phyloP scores from a whole-genome alignment of 1,140 invertebrate species.

The Stratiolaelaps scimitus region DNA sequence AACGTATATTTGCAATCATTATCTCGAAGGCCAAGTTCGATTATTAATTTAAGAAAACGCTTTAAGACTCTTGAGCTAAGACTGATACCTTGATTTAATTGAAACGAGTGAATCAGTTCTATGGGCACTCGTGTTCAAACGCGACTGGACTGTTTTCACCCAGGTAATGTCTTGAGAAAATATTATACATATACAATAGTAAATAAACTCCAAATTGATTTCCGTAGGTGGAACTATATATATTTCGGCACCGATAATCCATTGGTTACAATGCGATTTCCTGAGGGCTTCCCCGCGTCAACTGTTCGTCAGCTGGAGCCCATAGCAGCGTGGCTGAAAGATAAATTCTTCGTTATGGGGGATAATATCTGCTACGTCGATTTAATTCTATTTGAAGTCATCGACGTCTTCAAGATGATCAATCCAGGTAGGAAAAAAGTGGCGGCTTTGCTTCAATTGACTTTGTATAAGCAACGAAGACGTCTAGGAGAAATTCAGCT shows the following conservation, averaged over 20 bases:
- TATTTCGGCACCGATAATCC: background rate
- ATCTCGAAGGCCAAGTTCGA: too few relatives aligned
- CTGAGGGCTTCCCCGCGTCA: background rate
- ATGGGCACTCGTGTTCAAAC: too few relatives aligned
- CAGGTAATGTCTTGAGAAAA: too few relatives aligned
- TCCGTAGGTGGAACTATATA: conserved; percentile 1
- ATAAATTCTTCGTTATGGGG: conserved; percentile 1
- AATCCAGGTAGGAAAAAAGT: background rate
- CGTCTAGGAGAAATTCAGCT: too few relatives aligned
- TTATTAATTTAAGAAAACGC: too few relatives aligned
- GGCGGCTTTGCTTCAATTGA: background rate
- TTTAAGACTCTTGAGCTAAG: too few relatives aligned
- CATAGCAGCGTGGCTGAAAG: background rate
- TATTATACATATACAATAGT: too few relatives aligned
- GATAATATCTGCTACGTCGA: background rate
- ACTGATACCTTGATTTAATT: too few relatives aligned
- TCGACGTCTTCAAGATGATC: background rate
- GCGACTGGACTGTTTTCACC: too few relatives aligned
- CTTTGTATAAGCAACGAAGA: background rate
- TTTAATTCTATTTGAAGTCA: background rate
- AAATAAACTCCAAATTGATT: too few relatives aligned
- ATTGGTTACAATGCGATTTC: background rate
- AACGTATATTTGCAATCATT: too few relatives aligned
- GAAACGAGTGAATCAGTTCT: too few relatives aligned
- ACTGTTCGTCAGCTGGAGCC: background rate